Evolutionary conservation across 2,888 invertebrate species (phyloP).

Genomic region (Acanthoscelides obtectus): DNA sequence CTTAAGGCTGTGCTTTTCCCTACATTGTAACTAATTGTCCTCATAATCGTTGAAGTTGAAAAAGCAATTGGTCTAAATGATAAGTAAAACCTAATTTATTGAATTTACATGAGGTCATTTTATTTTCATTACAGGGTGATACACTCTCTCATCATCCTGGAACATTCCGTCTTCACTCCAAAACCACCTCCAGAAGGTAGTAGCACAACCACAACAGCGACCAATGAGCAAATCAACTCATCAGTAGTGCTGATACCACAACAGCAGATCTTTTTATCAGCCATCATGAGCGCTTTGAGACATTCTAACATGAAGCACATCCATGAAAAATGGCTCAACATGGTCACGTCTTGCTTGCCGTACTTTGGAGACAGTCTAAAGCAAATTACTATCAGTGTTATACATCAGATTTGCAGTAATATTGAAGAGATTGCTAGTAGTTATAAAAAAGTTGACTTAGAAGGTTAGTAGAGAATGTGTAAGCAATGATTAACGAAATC

Average conservation of each 20-base stretch:
- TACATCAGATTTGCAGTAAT: conserved; percentile 75
- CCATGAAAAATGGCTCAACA: conserved; percentile 78
- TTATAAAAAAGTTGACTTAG: conserved; percentile 44
- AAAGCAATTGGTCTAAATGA: neutral
- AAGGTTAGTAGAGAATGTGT: too few relatives aligned
- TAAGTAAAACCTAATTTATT: too few relatives aligned
- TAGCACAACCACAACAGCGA: conserved; percentile 19
- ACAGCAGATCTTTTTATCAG: conserved; percentile 78
- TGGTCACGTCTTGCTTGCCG: conserved; percentile 75
- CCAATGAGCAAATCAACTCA: conserved; percentile 51
- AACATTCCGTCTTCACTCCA: conserved; percentile 58
- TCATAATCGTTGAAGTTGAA: too few relatives aligned
- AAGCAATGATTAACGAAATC: too few relatives aligned
- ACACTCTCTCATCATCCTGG: conserved; percentile 68
- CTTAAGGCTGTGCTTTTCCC: too few relatives aligned
- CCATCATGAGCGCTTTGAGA: conserved; percentile 71
- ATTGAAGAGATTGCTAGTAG: conserved; percentile 56
- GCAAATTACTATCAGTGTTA: conserved; percentile 70
- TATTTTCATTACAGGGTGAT: conserved; percentile 60
- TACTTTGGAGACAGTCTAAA: conserved; percentile 74
- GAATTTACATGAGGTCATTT: too few relatives aligned
- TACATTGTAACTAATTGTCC: too few relatives aligned
- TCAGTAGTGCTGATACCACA: conserved; percentile 63
- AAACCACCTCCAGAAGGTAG: conserved; percentile 10
- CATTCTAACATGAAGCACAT: conserved; percentile 64